A percentile compares a stretch with the other conserved stretches of the same genome.
phyloP scores from a whole-genome alignment of 1,140 invertebrate species.

The Dendrolimus kikuchii region DNA sequence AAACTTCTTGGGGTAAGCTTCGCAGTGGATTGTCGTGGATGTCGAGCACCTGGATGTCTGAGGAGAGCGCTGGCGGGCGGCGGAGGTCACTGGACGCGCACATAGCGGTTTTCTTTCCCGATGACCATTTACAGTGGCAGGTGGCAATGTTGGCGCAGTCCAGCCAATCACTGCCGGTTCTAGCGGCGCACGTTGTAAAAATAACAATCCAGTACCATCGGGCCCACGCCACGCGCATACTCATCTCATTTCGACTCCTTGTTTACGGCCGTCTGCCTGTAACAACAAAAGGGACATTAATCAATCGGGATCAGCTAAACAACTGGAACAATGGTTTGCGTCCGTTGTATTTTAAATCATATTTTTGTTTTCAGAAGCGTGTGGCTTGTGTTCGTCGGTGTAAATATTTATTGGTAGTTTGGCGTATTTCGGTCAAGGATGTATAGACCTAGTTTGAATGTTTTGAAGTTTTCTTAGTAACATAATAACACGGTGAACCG shows the following conservation, averaged over 20 bases:
- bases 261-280: constrained; percentile 56
- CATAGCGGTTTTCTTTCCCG: constrained; percentile 88
- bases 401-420: constrained; percentile 7
- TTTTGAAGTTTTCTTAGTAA: not conserved
- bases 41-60: constrained; percentile 90
- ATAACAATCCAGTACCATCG: constrained; percentile 68
- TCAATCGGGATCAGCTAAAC: constrained; percentile 29
- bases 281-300: constrained; percentile 46
- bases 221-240: constrained; percentile 67
- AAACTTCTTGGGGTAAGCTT: constrained; percentile 84
- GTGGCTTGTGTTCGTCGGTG: constrained; percentile 12
- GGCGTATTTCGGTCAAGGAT: constrained; percentile 16
- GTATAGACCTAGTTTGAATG: not conserved
- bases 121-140: constrained; percentile 91
- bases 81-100: constrained; percentile 85
- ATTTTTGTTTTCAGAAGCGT: constrained; percentile 16
- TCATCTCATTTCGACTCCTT: constrained; percentile 67
- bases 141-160: constrained; percentile 81
- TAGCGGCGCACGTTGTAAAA: constrained; percentile 64
- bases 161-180: constrained; percentile 80
- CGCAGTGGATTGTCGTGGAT: constrained; percentile 85
- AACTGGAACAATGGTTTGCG: constrained; percentile 22
- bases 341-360: constrained; percentile 19
- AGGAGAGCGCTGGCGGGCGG: constrained; percentile 82
- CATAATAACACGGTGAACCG: too few relatives aligned